Evolutionary conservation across 2,888 invertebrate genomes (phyloP).

Genomic region (Netelia fuscicornis): DNA sequence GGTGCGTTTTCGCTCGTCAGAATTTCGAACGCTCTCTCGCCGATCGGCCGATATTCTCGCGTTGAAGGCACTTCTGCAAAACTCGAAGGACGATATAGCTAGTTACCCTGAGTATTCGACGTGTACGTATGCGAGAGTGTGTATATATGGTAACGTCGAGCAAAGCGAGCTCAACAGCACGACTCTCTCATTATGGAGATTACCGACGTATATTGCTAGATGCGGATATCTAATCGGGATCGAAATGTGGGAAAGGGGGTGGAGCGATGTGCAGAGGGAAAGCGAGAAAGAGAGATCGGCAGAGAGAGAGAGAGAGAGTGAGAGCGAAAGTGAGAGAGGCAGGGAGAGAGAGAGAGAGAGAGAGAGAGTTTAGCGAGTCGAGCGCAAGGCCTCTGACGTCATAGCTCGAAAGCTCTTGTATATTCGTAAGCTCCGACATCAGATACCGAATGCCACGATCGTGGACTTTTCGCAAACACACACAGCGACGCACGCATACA

Average conservation of each 20-base stretch:
- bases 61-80: too few species aligned
- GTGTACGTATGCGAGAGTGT: neutral
- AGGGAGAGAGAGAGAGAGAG: neutral
- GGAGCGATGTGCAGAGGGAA: neutral
- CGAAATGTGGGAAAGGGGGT: conserved; percentile 76
- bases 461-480: conserved; percentile 4
- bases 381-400: conserved; percentile 13
- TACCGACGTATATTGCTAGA: conserved; percentile 71
- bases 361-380: conserved; percentile 5
- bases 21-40: neutral
- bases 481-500: neutral
- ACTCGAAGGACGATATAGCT: too few species aligned
- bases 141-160: conserved; percentile 6
- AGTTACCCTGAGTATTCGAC: neutral
- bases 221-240: conserved; percentile 75
- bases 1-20: neutral
- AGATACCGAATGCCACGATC: conserved; percentile 21
- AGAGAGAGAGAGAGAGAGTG: conserved; percentile 9
- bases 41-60: neutral
- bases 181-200: conserved; percentile 73
- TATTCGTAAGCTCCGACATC: neutral
- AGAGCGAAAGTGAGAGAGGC: neutral
- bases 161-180: conserved; percentile 20
- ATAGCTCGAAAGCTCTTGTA: conserved; percentile 17
- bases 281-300: conserved; percentile 13